phyloP scores from a whole-genome alignment of 2,113 vertebrate genomes.

The Haemorhous mexicanus region DNA sequence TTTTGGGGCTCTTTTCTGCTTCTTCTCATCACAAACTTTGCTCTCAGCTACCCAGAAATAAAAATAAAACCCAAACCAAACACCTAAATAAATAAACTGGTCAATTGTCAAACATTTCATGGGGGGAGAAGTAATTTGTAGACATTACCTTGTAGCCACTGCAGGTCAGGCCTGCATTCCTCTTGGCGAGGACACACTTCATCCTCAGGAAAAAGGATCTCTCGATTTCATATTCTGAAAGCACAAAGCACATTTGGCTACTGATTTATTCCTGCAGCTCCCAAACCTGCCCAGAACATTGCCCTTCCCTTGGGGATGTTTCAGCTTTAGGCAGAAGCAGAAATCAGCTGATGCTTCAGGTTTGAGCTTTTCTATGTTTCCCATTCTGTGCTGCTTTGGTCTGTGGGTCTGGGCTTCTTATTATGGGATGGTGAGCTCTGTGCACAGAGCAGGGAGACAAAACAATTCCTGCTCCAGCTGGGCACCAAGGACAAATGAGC shows the following conservation, averaged over 20 bases:
- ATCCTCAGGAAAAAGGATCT: slow-evolving; percentile 96
- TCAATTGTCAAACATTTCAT: background rate
- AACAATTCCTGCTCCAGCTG: too few species aligned
- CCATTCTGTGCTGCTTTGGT: background rate
- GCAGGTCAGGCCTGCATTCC: slow-evolving; percentile 95
- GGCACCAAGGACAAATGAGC: too few species aligned
- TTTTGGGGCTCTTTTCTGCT: background rate
- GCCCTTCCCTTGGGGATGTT: background rate
- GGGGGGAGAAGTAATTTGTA: background rate
- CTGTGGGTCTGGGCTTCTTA: too few species aligned
- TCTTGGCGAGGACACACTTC: slow-evolving; percentile 97
- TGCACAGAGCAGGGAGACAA: too few species aligned
- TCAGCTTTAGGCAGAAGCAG: background rate
- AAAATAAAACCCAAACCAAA: background rate
- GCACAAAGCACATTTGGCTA: background rate
- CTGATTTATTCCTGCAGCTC: background rate
- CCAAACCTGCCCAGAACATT: background rate
- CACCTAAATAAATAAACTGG: background rate
- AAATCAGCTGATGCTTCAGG: background rate
- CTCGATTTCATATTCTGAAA: slow-evolving; percentile 94
- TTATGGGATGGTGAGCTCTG: too few species aligned
- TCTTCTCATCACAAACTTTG: background rate
- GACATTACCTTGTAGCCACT: slow-evolving; percentile 92
- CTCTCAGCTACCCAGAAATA: background rate
- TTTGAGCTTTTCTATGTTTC: background rate